Percentiles rank a stretch among this genome's conserved stretches.
Conservation (phyloP, 2,113 vertebrate species). For the Ammodytes marinus region DNA sequence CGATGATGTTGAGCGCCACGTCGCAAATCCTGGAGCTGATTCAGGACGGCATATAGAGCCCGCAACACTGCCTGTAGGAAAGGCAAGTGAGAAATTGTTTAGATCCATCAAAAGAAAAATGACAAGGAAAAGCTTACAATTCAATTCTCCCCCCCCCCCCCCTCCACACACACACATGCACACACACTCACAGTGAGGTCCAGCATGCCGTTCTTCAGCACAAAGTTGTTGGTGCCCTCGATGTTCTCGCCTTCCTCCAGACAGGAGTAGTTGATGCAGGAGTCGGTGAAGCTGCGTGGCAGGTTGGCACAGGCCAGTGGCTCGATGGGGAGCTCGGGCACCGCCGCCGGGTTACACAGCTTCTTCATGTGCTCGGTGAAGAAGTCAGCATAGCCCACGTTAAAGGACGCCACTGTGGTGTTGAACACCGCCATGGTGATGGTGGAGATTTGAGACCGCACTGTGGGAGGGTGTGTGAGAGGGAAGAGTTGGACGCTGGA, state of each 20-base stretch:
- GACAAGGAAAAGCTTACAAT: background rate
- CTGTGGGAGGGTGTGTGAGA: conserved; percentile 70
- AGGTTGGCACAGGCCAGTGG: conserved; percentile 95
- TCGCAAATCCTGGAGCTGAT: conserved; percentile 98
- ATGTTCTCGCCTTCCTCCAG: conserved; percentile 96
- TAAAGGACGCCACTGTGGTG: conserved; percentile 97
- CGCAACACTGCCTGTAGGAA: conserved; percentile 91
- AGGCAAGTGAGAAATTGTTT: background rate
- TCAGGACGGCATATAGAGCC: conserved; percentile 95
- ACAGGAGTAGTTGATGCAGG: conserved; percentile 98
- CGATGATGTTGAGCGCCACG: conserved; percentile 95
- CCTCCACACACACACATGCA: too few relatives aligned
- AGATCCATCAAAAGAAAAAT: background rate
- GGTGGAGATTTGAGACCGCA: conserved; percentile 98
- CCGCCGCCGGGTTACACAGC: conserved; percentile 93
- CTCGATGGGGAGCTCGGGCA: conserved; percentile 91
- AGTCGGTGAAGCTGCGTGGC: conserved; percentile 97
- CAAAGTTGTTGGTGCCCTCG: conserved; percentile 97
- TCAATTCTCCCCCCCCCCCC: background rate
- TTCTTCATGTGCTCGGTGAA: conserved; percentile 99
- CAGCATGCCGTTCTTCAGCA: conserved; percentile 98
- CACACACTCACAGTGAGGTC: conserved; percentile 98
- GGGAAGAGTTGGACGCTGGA: background rate
- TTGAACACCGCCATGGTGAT: conserved; percentile 99
- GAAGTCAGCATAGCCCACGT: conserved; percentile 97